Evolutionary conservation across 2,888 invertebrate genomes (phyloP).

Genomic region (Cephus runcator): DNA sequence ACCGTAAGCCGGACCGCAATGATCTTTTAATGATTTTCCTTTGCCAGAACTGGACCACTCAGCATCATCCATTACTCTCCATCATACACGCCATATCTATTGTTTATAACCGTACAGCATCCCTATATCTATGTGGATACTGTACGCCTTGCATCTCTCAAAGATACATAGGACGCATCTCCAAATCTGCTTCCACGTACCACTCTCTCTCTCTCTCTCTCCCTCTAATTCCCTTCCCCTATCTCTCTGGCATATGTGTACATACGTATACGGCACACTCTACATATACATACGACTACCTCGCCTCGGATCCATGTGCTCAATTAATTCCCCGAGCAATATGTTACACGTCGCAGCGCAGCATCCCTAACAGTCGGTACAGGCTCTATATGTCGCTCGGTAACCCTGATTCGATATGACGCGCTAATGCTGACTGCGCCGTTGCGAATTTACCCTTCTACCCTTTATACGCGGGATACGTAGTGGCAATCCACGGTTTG

Average conservation of each 20-base stretch:
- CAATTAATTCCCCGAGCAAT: slow-evolving; percentile 46
- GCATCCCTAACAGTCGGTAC: background rate
- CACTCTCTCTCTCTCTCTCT: slow-evolving; percentile 7
- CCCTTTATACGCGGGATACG: background rate
- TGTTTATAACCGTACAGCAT: background rate
- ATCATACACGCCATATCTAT: background rate
- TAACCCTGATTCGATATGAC: slow-evolving; percentile 21
- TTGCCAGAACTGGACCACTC: background rate
- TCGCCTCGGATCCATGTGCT: slow-evolving; percentile 19
- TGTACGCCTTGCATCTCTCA: background rate
- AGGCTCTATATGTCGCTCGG: background rate
- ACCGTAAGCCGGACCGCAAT: background rate
- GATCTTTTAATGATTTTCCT: background rate
- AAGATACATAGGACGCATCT: background rate
- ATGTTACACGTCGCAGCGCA: slow-evolving; percentile 20
- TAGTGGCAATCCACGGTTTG: background rate
- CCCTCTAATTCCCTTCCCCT: slow-evolving; percentile 19
- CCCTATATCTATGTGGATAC: background rate
- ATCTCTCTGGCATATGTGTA: slow-evolving; percentile 23
- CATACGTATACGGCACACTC: background rate
- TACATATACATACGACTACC: background rate
- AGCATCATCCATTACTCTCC: background rate
- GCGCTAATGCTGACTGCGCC: slow-evolving; percentile 7
- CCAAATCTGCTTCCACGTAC: background rate
- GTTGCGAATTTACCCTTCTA: background rate